Evolutionary conservation across 2,797 vertebrate genomes (phyloP).

Genomic region (Margarornis squamiger): DNA sequence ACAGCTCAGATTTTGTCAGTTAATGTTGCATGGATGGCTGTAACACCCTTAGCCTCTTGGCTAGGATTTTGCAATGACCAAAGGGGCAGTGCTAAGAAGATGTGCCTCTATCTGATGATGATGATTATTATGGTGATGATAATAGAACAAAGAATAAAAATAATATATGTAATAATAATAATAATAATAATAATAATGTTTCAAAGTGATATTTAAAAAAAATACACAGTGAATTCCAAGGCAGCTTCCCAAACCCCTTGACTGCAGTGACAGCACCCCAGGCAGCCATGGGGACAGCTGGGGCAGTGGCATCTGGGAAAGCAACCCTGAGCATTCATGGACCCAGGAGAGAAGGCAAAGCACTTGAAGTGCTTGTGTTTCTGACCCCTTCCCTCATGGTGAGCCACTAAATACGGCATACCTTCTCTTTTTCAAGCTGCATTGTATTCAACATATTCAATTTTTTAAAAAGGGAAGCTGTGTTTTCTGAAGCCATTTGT

Average conservation of each 20-base stretch:
- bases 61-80: background rate
- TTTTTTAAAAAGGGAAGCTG: background rate
- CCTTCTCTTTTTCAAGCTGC: background rate
- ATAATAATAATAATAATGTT: background rate
- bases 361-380: rapidly evolving
- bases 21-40: background rate
- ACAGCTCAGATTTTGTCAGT: background rate
- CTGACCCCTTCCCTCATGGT: background rate
- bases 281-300: background rate
- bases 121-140: background rate
- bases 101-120: background rate
- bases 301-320: background rate
- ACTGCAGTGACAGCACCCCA: background rate
- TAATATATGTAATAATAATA: background rate
- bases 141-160: background rate
- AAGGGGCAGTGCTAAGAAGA: background rate
- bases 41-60: background rate
- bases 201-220: background rate
- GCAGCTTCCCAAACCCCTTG: background rate
- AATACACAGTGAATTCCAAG: background rate
- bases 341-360: background rate
- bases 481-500: background rate
- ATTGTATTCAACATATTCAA: too few species aligned
- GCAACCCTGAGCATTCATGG: background rate
- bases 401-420: background rate